A percentile compares a stretch with the other conserved stretches of the same genome.
Conservation (phyloP, 1,140 invertebrate genomes). For the Drosophila grimshawi region DNA sequence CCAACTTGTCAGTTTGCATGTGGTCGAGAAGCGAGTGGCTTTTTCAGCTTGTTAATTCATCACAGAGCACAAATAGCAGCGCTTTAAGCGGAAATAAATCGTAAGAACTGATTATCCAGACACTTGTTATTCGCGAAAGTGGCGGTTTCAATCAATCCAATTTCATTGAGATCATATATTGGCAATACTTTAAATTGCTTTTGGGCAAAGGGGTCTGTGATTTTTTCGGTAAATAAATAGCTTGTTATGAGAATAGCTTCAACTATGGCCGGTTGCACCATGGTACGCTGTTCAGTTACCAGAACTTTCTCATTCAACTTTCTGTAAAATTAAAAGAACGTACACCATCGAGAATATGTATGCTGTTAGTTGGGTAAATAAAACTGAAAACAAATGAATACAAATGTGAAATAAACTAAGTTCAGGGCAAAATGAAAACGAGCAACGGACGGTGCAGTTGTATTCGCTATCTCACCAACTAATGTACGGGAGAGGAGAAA, state of each 20-base stretch:
- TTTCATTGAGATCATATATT: background rate
- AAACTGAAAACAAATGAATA: conserved; percentile 81
- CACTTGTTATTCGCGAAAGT: background rate
- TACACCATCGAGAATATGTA: conserved; percentile 39
- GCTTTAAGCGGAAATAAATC: conserved; percentile 2
- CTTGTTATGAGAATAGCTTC: conserved; percentile 1
- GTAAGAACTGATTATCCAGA: background rate
- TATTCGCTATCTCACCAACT: background rate
- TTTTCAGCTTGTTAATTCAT: conserved; percentile 33
- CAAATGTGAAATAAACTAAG: conserved; percentile 79
- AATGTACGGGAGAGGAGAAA: background rate
- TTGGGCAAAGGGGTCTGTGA: conserved; percentile 13
- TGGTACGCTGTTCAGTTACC: conserved; percentile 26
- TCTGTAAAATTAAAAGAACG: conserved; percentile 60
- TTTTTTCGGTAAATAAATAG: conserved; percentile 16
- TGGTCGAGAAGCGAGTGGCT: conserved; percentile 13
- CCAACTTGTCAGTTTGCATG: conserved; percentile 62
- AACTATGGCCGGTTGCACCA: background rate
- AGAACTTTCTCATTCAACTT: conserved; percentile 45
- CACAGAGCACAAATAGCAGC: conserved; percentile 33
- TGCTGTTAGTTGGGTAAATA: conserved; percentile 68
- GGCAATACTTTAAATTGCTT: background rate
- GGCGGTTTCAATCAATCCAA: background rate
- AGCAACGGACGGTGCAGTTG: conserved; percentile 24
- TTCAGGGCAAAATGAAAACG: conserved; percentile 35